Percentiles rank a stretch among this genome's conserved stretches.
These are phyloP conservation scores for Harpegnathos saltator DNA, from an alignment of 1,140 invertebrate species.

Conservation along the genomic window DNA sequence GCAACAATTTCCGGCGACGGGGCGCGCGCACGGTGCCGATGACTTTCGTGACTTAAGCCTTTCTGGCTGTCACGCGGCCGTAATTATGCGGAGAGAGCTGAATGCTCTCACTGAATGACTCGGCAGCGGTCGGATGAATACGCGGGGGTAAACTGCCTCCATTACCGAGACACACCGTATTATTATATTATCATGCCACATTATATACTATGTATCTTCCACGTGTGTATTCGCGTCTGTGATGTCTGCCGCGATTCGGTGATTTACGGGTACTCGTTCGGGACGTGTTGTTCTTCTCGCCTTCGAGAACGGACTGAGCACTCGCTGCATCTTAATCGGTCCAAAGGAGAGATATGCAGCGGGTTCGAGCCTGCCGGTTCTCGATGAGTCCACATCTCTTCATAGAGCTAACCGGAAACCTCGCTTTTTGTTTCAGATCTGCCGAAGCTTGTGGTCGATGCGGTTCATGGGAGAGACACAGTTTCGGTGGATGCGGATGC, in stretches of 20 bases:
- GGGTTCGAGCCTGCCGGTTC: too few species aligned
- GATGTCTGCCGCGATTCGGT: background rate
- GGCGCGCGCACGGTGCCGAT: conserved; percentile 21
- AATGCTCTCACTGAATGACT: conserved; percentile 30
- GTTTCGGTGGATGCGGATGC: too few species aligned
- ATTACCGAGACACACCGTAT: conserved; percentile 28
- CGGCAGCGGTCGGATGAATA: conserved; percentile 14
- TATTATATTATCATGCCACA: conserved; percentile 20
- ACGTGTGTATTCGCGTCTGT: background rate
- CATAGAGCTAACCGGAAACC: too few species aligned
- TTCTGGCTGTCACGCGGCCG: conserved; percentile 42
- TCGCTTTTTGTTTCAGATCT: too few species aligned
- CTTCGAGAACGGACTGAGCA: too few species aligned
- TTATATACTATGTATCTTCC: background rate
- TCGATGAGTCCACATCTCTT: too few species aligned
- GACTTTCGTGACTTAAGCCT: conserved; percentile 51
- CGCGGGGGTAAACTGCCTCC: conserved; percentile 27
- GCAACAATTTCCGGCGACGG: conserved; percentile 57
- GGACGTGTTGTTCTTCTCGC: too few species aligned
- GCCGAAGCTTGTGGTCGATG: too few species aligned
- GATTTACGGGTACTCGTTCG: too few species aligned
- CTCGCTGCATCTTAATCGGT: too few species aligned
- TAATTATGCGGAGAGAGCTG: conserved; percentile 35
- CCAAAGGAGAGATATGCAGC: too few species aligned
- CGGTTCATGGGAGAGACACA: too few species aligned